Percentiles rank a stretch among this genome's conserved stretches.
Evolutionary conservation across 2,888 invertebrate genomes (phyloP).

Genomic region (Tipula vernalis): DNA sequence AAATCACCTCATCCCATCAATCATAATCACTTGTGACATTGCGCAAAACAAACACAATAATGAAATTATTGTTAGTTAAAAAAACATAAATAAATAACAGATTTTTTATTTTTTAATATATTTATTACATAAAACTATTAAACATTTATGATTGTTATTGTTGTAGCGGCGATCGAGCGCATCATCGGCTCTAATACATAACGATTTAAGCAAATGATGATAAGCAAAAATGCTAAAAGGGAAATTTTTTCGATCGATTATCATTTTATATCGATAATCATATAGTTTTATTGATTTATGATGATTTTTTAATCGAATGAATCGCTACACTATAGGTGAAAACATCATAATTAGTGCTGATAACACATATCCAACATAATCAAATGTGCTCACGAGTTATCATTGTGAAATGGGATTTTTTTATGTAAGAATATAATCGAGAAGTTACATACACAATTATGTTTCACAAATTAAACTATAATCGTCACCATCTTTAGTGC

Average conservation of each 20-base stretch:
- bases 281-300: not conserved
- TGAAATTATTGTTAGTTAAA: not conserved
- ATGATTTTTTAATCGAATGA: not conserved
- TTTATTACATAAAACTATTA: not conserved
- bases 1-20: not conserved
- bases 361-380: not conserved
- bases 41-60: not conserved
- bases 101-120: not conserved
- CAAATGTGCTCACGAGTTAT: not conserved
- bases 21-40: constrained; percentile 4
- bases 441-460: not conserved
- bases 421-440: not conserved
- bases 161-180: not conserved
- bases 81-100: not conserved
- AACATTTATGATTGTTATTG: not conserved
- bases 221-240: not conserved
- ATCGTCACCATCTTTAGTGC: not conserved
- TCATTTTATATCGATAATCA: not conserved
- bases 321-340: not conserved
- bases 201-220: not conserved
- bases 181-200: not conserved
- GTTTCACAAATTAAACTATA: no score
- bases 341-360: not conserved
- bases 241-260: not conserved
- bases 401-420: not conserved